Base-by-base conservation (phyloP, 2,888 invertebrate species). In the Tetropium fuscum region DNA sequence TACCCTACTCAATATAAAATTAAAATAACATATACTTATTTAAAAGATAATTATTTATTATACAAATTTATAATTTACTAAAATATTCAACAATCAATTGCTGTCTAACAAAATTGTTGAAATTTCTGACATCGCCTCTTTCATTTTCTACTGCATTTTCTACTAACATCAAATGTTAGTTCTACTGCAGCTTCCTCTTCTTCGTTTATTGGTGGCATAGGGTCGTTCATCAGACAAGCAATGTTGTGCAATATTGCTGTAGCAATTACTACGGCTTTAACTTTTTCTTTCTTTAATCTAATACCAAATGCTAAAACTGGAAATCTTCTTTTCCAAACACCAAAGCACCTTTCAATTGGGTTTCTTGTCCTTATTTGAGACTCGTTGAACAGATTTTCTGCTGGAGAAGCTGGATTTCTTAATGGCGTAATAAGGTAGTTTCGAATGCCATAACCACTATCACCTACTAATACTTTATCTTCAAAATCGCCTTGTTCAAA, bases 231-330 rank as follows among this genome's bases (percentile, higher is more conserved):
- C 34, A 32, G 32, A 32, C 32, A 32, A 32, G 32, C 58, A 34
- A 71, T 58, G 56, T 70, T 72, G 45, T 69, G 66, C 11, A 72
- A 41, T 10, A 68, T 64, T 34, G 58, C 64, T 19, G 63, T 47
- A 18, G 68, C 62, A 45, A 68, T 48, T 15, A 68, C 44, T 13
- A 68, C 44, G 3, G 58, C 57, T 48, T 55, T 32, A 1, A 63
- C 63, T 22, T 36, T 66, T 16, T 45, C 44, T 19, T 70, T 30
- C 53, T 69, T 65, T 10, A 72, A 27, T 4, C 72, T 10, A 19
- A 76, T 62, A 16, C 74, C 75, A 18, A 70, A 30, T 10, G 72
- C 64, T 20, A 76, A 53, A 16, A 70, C 60, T 16, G 76, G 75
- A 67, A 76, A 75, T 45, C 74, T 16, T 43, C 71, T 49, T 58